Conservation (phyloP, 2,113 vertebrate species). For the Reinhardtius hippoglossoides region DNA sequence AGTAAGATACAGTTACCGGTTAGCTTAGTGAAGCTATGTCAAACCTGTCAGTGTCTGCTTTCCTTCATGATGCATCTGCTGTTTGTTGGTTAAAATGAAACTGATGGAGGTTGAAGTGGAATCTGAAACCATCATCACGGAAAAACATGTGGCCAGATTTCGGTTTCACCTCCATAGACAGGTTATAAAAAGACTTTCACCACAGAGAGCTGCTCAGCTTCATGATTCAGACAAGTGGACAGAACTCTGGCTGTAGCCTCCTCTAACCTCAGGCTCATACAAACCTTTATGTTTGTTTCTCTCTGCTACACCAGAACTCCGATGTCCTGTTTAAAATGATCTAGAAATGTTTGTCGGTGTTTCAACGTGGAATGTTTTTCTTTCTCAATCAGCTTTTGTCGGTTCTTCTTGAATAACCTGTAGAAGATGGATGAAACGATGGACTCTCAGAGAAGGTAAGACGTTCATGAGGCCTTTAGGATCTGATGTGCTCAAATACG, state of each 20-base stretch:
- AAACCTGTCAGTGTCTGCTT: neutral
- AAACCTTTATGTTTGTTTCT: too few relatives aligned
- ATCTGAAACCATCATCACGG: neutral
- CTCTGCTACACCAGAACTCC: too few relatives aligned
- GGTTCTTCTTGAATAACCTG: slow-evolving; percentile 32
- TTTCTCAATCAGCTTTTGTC: slow-evolving; percentile 12
- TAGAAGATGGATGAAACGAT: slow-evolving; percentile 58
- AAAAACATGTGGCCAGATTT: too few relatives aligned
- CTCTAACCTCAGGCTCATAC: too few relatives aligned
- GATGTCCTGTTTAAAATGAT: neutral
- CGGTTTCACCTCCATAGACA: too few relatives aligned
- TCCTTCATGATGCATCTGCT: too few relatives aligned
- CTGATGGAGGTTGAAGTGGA: neutral
- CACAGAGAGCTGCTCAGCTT: too few relatives aligned
- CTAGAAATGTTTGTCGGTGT: neutral
- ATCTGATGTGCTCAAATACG: neutral
- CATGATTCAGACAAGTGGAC: too few relatives aligned
- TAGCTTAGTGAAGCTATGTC: slow-evolving; percentile 24
- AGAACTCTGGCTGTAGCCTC: too few relatives aligned
- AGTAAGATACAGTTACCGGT: neutral
- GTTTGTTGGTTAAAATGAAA: neutral
- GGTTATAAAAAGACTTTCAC: too few relatives aligned
- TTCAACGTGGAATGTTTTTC: neutral
- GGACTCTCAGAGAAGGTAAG: slow-evolving; percentile 70
- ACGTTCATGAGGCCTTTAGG: neutral